Percentiles rank a stretch among this genome's conserved stretches.
Evolutionary conservation across 2,113 vertebrate genomes (phyloP).

Genomic region (Sorex fumeus): DNA sequence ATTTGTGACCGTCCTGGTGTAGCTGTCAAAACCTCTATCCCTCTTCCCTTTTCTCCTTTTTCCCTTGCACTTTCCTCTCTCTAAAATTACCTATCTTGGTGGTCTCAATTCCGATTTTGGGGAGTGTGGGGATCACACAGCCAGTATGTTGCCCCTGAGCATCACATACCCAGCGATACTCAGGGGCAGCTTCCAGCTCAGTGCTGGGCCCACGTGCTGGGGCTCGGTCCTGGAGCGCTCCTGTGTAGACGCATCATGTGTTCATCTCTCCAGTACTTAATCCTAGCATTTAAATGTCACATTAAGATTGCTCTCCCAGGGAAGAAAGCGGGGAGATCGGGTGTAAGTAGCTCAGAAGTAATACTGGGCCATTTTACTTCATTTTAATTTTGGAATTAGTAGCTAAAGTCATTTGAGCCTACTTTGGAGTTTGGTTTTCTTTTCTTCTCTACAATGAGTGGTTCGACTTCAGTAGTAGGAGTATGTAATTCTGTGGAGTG

Average conservation of each 20-base stretch:
- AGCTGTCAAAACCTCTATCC: neutral
- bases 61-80: rapidly evolving
- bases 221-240: too few species aligned
- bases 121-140: too few species aligned
- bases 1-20: neutral
- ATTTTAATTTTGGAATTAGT: slow-evolving; percentile 53
- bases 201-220: too few species aligned
- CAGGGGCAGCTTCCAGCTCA: too few species aligned
- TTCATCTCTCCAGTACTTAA: too few species aligned
- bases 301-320: neutral
- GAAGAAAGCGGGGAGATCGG: neutral
- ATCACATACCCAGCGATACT: too few species aligned
- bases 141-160: too few species aligned
- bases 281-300: neutral
- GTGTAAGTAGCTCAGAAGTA: slow-evolving; percentile 50
- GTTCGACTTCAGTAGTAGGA: too few species aligned
- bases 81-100: neutral
- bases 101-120: neutral
- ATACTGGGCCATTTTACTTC: neutral
- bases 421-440: neutral
- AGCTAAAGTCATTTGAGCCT: slow-evolving; percentile 6
- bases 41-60: neutral
- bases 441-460: too few species aligned
- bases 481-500: too few species aligned
- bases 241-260: too few species aligned